phyloP scores from a whole-genome alignment of 1,140 invertebrate species.

The Caerostris extrusa region DNA sequence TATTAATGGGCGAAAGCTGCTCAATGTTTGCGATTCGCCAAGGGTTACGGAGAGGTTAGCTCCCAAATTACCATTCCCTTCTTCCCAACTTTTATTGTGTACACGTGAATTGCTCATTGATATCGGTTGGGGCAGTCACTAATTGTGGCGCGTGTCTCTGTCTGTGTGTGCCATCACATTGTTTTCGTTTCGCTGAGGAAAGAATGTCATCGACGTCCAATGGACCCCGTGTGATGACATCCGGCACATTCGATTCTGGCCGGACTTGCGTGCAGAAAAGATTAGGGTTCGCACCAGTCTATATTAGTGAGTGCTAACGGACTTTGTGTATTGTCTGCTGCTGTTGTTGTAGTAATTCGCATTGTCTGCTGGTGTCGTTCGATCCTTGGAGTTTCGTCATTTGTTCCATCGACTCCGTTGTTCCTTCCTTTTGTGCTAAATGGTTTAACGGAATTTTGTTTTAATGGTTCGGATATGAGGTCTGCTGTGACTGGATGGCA shows the following conservation, averaged over 20 bases:
- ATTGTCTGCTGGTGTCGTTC: conserved; percentile 9
- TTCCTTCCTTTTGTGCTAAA: conserved; percentile 44
- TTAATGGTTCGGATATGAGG: neutral
- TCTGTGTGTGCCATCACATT: neutral
- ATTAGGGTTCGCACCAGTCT: neutral
- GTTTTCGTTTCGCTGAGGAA: conserved; percentile 2
- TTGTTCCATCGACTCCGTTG: conserved; percentile 32
- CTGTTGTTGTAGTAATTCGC: neutral
- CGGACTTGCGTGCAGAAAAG: conserved; percentile 50
- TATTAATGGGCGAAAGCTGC: conserved; percentile 72
- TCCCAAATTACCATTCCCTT: conserved; percentile 67
- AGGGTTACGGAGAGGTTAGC: conserved; percentile 66
- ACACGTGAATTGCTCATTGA: conserved; percentile 73
- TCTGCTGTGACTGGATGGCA: neutral
- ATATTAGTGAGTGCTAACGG: conserved; percentile 21
- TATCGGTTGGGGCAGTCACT: conserved; percentile 68
- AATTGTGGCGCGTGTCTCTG: conserved; percentile 46
- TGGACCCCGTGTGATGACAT: conserved; percentile 30
- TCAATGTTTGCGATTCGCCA: conserved; percentile 63
- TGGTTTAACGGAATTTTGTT: conserved; percentile 49
- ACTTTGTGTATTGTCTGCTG: conserved; percentile 43
- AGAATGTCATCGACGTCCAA: conserved; percentile 46
- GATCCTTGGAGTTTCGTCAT: conserved; percentile 28
- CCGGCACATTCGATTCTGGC: conserved; percentile 46
- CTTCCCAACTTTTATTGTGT: conserved; percentile 31